Evolutionary conservation across 2,888 invertebrate species (phyloP), one percentile per base, ranked within the genome.

Genomic region (Microctonus hyperodae): DNA sequence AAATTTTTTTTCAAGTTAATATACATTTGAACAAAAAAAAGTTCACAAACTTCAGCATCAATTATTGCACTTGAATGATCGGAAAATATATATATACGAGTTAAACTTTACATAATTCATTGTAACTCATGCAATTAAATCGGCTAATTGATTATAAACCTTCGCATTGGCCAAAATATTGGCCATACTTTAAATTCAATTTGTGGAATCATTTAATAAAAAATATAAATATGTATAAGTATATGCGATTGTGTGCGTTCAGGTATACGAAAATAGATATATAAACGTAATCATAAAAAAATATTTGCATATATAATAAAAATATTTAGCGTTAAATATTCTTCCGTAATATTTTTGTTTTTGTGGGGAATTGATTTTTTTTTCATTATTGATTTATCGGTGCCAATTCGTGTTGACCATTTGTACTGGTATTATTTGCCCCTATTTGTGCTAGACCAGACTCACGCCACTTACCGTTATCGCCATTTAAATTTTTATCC

Each of bases 401-500:
- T 69, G 85, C 81, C 60, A 86, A 74, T 77, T 87, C 86, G 63
- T 83, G 83, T 63, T 83, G 85, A 65, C 83, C 84, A 13, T 80
- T 80, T 53, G 81, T 78, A n/a, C 74, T 69, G 23, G 76, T 79
- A 53, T 74, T 74, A 68, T 74, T 79, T 31, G 75, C 69, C 37
- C 75, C 79, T 53, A 83, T 76, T 69, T 80, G 79, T 48, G 80
- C 82, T 51, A 83, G 72, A 22, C 79, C 79, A 6, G 81, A 83
- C 33, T 81, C 81, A 31, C 79, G 79, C 83, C 83, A 84, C 61
- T 81, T 80, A 10, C 91, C 92, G 28, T 90, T 90, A 0, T 88
- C 88, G 1, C 92, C 91, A 81, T 95, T 95, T 83, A 91, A 88
- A 68, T 93, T 92, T 84, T 92, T 91, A 81, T 96, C 96, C 83